Conservation (phyloP, 2,888 invertebrate genomes). For the Dasysyrphus tricinctus region DNA sequence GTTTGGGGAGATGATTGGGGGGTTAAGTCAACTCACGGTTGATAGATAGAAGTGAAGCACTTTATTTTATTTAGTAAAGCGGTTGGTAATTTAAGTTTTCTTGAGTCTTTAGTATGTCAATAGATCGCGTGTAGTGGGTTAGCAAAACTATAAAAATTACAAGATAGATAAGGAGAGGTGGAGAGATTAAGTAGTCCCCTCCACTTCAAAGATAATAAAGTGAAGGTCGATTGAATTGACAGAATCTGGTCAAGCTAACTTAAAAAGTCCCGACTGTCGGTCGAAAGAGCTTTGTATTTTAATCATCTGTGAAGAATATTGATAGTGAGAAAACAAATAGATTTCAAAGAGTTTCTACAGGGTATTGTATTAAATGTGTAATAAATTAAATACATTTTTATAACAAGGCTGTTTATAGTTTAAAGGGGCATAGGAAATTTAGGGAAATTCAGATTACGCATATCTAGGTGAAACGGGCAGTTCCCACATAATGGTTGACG, state of each 20-base stretch:
- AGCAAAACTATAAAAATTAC: conserved; percentile 25
- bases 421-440: too few relatives aligned
- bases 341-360: neutral
- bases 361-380: too few relatives aligned
- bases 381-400: too few relatives aligned
- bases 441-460: too few relatives aligned
- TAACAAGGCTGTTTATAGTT: too few relatives aligned
- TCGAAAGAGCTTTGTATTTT: neutral
- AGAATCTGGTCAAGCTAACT: neutral
- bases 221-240: conserved; percentile 21
- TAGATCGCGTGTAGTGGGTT: conserved; percentile 39
- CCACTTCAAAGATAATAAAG: conserved; percentile 2
- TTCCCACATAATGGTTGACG: too few relatives aligned
- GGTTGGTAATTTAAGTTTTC: conserved; percentile 56
- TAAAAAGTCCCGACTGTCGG: neutral
- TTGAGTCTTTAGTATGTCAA: conserved; percentile 58
- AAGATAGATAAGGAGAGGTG: conserved; percentile 28
- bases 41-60: conserved; percentile 43
- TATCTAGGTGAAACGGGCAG: too few relatives aligned
- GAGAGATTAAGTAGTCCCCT: neutral
- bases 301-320: neutral
- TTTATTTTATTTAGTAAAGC: conserved; percentile 47
- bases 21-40: conserved; percentile 38
- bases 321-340: neutral
- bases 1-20: neutral